phyloP scores from a whole-genome alignment of 2,113 vertebrate genomes.

The Spea multiplicata region DNA sequence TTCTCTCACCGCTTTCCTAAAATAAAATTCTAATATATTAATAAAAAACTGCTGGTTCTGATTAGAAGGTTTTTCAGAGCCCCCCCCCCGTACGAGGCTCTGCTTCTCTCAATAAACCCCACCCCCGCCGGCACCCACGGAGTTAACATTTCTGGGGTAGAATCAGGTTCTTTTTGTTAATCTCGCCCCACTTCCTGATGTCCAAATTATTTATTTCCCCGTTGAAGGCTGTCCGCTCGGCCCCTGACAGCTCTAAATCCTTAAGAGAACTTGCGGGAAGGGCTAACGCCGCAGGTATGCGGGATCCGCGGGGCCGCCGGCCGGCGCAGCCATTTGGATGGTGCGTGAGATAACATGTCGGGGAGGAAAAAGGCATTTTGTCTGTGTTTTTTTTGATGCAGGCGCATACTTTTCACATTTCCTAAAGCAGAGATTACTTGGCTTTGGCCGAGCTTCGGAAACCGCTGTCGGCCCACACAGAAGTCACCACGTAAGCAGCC shows the following conservation, averaged over 20 bases:
- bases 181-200: neutral
- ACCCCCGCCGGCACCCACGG: too few relatives aligned
- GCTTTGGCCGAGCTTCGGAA: constrained; percentile 50
- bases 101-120: too few relatives aligned
- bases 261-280: neutral
- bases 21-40: too few relatives aligned
- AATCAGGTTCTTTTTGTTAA: too few relatives aligned
- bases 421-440: constrained; percentile 54
- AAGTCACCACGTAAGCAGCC: constrained; percentile 48
- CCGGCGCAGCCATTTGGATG: constrained; percentile 27
- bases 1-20: too few relatives aligned
- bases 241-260: neutral
- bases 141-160: too few relatives aligned
- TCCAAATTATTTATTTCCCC: neutral
- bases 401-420: constrained; percentile 52
- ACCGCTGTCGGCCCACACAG: constrained; percentile 56
- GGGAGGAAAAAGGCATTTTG: constrained; percentile 49
- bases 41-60: too few relatives aligned
- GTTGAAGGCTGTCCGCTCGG: neutral
- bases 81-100: too few relatives aligned
- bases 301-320: neutral
- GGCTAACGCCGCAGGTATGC: constrained; percentile 22
- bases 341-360: constrained; percentile 43
- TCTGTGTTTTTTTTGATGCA: constrained; percentile 39
- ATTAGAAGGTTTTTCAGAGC: too few relatives aligned